Evolutionary conservation across 2,888 invertebrate genomes (phyloP), one percentile per base, ranked within the genome.

Genomic region (Eupithecia pulchellata): DNA sequence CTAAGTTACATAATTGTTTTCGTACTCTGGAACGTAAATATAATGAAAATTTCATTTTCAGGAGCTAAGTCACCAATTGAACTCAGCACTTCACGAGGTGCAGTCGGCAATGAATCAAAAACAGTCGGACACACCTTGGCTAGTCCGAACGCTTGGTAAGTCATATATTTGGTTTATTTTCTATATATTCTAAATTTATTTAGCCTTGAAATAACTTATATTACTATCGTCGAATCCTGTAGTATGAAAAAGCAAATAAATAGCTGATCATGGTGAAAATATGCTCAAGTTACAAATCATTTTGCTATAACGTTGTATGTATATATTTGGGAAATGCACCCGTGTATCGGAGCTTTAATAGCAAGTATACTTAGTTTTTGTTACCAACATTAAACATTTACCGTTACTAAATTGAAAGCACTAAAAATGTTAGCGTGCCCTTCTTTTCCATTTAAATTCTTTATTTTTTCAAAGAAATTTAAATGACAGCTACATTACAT

Each of bases 51-150:
- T 61, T 62, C 25, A 17, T 72, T 87, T 86, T 1, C 86, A 97
- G 97, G 98, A 98, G 88, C 92, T 99, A 75, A 98, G 97, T 52
- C 99, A 99, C 91, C 98, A 98, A 84, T 92, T 99, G 68, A 97
- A 97, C 83, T 95, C 97, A 0, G 97, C 98, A 0, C 95, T 97
- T 63, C 95, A 97, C 69, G 98, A 98, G 72, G 90, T 92, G 55
- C 94, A 94, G 73, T 71, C 91, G 0, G 89, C 90, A 0, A 88
- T 93, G 84, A 91, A 89, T 64, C 93, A 92, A 79, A 93, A 92
- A 68, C 92, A 93, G 65, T 81, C 93, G 0, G 99, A 98, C 96
- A 97, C 99, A 32, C 97, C 98, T 0, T 99, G 99, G 99, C 95
- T 99, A 67, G 98, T 98, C 76, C 98, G 99, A 91, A 99, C 99